Evolutionary conservation across 2,888 invertebrate species (phyloP).

Genomic region (Drosophila acutilabella): DNA sequence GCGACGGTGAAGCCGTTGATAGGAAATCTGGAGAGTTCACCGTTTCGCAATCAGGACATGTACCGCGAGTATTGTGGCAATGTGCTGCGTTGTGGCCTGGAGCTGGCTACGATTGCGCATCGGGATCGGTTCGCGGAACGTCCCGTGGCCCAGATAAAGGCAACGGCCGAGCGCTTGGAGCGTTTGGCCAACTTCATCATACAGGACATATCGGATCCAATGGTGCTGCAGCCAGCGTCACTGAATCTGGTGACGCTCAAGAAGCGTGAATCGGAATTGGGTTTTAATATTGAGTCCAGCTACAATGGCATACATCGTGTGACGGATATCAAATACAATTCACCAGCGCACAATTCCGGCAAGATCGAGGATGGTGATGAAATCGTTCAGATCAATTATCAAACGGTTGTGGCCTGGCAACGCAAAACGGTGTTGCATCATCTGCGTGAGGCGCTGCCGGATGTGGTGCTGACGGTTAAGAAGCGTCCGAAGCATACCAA

Average conservation of each 20-base stretch:
- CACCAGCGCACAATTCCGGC: slow-evolving; percentile 95
- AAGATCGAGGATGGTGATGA: slow-evolving; percentile 98
- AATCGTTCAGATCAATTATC: slow-evolving; percentile 94
- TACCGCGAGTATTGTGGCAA: slow-evolving; percentile 90
- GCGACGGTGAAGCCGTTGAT: slow-evolving; percentile 94
- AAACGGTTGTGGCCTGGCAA: slow-evolving; percentile 93
- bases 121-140: slow-evolving; percentile 95
- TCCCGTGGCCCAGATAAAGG: slow-evolving; percentile 90
- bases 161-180: slow-evolving; percentile 90
- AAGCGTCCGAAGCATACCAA: slow-evolving; percentile 93
- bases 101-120: slow-evolving; percentile 96
- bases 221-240: slow-evolving; percentile 96
- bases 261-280: slow-evolving; percentile 94
- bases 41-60: slow-evolving; percentile 85
- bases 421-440: slow-evolving; percentile 90
- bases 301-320: slow-evolving; percentile 93
- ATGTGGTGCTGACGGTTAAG: slow-evolving; percentile 92
- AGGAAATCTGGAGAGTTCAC: slow-evolving; percentile 93
- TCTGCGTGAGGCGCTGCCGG: slow-evolving; percentile 91
- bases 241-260: slow-evolving; percentile 94
- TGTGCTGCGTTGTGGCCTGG: slow-evolving; percentile 91
- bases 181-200: slow-evolving; percentile 94
- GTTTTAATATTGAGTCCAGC: slow-evolving; percentile 94
- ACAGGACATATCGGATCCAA: slow-evolving; percentile 94
- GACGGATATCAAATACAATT: slow-evolving; percentile 95